Percentiles rank a stretch among this genome's conserved stretches.
Evolutionary conservation across 2,797 vertebrate species (phyloP).

Genomic region (Halcyon badia): DNA sequence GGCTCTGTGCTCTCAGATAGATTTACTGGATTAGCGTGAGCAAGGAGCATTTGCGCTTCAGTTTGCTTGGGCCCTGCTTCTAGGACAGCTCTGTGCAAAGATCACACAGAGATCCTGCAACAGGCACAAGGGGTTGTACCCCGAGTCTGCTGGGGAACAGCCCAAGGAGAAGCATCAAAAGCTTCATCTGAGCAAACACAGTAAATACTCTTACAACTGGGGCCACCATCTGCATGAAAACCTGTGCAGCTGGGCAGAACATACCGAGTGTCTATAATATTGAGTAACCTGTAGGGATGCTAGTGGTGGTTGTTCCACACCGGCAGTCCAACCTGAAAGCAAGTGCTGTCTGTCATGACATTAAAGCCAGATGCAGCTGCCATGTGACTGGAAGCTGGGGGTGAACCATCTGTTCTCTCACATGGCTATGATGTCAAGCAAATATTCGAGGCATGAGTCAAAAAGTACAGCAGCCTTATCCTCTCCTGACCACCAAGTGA

Average conservation of each 20-base stretch:
- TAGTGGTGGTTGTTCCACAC: not conserved
- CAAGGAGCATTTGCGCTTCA: not conserved
- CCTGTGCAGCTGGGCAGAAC: not conserved
- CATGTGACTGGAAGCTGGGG: not conserved
- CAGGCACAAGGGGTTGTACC: not conserved
- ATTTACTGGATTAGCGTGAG: not conserved
- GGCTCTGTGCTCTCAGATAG: not conserved
- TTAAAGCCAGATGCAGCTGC: slow-evolving; percentile 8
- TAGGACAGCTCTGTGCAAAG: not conserved
- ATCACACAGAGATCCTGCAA: not conserved
- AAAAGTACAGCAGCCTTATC: not conserved
- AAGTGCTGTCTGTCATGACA: not conserved
- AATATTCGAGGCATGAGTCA: not conserved
- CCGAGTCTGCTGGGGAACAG: not conserved
- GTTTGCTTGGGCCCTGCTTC: not conserved
- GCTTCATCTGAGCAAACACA: not conserved
- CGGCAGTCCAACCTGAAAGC: not conserved
- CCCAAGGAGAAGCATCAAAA: not conserved
- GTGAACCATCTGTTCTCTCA: slow-evolving; percentile 22
- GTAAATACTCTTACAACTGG: not conserved
- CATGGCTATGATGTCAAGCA: not conserved
- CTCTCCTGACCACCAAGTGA: not conserved
- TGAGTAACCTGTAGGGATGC: not conserved
- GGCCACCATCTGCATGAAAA: not conserved
- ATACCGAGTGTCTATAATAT: not conserved